Conservation (phyloP, 2,797 vertebrate species). For the Mus caroli region DNA sequence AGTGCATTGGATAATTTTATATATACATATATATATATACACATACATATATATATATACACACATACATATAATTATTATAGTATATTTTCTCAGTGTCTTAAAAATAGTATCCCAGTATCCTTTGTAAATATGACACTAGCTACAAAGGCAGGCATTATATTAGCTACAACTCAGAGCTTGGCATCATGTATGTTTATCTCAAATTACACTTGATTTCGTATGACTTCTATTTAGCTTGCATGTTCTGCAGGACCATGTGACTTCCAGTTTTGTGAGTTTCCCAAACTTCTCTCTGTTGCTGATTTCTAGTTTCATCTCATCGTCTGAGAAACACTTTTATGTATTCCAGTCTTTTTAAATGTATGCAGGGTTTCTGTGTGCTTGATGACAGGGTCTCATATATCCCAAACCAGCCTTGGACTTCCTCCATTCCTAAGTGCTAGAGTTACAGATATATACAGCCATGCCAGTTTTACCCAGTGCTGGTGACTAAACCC, state of each 20-base stretch:
- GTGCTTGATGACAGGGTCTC: neutral
- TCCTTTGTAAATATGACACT: neutral
- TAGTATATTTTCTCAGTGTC: neutral
- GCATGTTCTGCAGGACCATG: neutral
- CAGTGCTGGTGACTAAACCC: neutral
- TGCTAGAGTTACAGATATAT: neutral
- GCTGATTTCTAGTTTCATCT: neutral
- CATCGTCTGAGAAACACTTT: neutral
- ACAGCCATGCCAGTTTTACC: neutral
- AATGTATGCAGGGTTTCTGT: neutral
- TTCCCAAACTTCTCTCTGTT: conserved; percentile 14
- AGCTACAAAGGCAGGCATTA: neutral
- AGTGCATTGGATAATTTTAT: neutral
- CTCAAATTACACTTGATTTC: neutral
- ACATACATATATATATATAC: no score
- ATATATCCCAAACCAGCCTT: neutral
- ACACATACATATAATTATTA: no score
- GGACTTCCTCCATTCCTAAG: neutral
- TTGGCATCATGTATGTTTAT: neutral
- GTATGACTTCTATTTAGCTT: neutral
- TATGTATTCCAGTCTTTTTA: neutral
- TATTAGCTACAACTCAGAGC: neutral
- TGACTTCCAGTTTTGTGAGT: neutral
- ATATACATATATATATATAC: no score
- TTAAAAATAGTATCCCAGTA: neutral